These are phyloP conservation scores for Umimayanthus kanabou DNA, from an alignment of 92 coral and sea anemone species.

Conservation along the genomic window DNA sequence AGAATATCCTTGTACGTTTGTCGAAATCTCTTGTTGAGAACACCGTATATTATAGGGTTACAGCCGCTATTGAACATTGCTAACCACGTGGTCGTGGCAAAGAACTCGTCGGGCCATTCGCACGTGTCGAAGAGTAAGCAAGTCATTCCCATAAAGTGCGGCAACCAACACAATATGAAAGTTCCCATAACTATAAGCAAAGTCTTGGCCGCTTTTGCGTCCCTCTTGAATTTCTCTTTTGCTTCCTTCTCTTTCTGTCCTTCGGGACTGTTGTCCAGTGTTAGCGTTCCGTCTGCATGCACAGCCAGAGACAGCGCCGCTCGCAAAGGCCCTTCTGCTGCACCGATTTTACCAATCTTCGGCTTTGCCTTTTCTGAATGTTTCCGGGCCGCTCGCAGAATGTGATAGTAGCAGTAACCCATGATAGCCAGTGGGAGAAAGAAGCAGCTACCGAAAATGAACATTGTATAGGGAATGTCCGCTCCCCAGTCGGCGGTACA, in stretches of 20 bases:
- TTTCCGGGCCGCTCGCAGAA: conserved; percentile 77
- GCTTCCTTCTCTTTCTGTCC: conserved; percentile 59
- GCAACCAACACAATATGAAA: conserved; percentile 82
- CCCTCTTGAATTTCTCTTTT: conserved; percentile 70
- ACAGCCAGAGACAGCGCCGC: conserved; percentile 67
- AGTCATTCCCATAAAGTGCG: conserved; percentile 90
- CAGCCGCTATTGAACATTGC: conserved; percentile 93
- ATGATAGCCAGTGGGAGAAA: conserved; percentile 68
- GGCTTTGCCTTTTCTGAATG: conserved; percentile 62
- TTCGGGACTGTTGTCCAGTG: conserved; percentile 46
- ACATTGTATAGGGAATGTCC: conserved; percentile 73
- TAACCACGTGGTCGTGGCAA: conserved; percentile 88
- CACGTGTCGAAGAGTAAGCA: conserved; percentile 73
- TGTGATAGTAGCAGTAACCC: conserved; percentile 76
- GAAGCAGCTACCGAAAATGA: conserved; percentile 77
- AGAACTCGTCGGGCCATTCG: conserved; percentile 83
- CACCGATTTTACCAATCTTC: conserved; percentile 63
- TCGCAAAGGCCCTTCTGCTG: conserved; percentile 55
- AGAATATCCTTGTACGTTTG: conserved; percentile 77
- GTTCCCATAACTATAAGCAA: conserved; percentile 86
- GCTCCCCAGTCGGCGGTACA: conserved; percentile 86
- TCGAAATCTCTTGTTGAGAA: conserved; percentile 78
- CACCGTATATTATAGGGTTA: conserved; percentile 86
- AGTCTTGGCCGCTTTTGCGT: conserved; percentile 82
- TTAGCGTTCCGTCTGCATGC: conserved; percentile 24